Conservation (phyloP, 2,888 invertebrate species). For the Gasteruption jaculator region DNA sequence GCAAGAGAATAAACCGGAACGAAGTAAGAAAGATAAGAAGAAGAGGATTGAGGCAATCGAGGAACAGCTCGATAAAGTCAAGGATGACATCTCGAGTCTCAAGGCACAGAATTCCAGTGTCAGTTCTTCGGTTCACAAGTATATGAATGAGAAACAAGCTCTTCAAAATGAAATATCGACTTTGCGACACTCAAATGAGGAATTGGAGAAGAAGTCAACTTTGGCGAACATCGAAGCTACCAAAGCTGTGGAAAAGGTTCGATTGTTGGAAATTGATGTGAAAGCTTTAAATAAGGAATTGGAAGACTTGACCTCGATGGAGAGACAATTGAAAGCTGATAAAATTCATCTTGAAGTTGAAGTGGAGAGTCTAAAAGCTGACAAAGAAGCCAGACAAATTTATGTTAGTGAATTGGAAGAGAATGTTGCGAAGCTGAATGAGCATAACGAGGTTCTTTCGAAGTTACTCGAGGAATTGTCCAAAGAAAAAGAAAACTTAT, state of each 20-base stretch:
- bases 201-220: constrained; percentile 16
- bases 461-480: constrained; percentile 7
- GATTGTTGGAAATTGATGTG: constrained; percentile 24
- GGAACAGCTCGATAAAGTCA: constrained; percentile 28
- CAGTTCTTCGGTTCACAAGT: constrained; percentile 24
- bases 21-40: constrained; percentile 16
- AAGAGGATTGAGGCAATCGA: constrained; percentile 30
- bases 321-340: constrained; percentile 25
- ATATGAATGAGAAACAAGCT: constrained; percentile 22
- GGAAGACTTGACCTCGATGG: constrained; percentile 17
- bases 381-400: constrained; percentile 18
- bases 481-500: too few relatives aligned
- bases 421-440: constrained; percentile 14
- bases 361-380: constrained; percentile 26
- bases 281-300: constrained; percentile 23
- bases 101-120: constrained; percentile 21
- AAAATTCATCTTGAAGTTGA: constrained; percentile 29
- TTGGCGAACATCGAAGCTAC: constrained; percentile 8
- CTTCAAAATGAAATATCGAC: constrained; percentile 21
- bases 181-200: constrained; percentile 12
- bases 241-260: constrained; percentile 18
- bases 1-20: background rate
- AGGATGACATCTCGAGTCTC: constrained; percentile 26
- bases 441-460: too few relatives aligned
- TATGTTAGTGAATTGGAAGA: constrained; percentile 19